Evolutionary conservation across 2,797 vertebrate genomes (phyloP), one percentile per base, ranked within the genome.

Genomic region (Pogoniulus pusillus): DNA sequence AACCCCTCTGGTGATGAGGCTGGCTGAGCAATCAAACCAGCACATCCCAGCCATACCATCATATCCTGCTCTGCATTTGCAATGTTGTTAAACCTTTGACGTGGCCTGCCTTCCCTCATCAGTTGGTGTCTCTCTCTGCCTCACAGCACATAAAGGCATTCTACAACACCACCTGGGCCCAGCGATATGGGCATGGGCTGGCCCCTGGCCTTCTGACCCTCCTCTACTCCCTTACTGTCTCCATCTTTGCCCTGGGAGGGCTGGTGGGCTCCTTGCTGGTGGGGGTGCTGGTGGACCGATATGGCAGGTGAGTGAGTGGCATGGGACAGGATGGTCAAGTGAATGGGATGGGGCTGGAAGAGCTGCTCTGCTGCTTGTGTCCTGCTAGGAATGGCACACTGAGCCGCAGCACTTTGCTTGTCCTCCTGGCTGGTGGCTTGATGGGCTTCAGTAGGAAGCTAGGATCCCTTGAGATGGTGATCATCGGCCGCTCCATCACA

Each of bases 131-230:
- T 78, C 26, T 82, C 90, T 91, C 60, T 82, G 47, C 26, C 62
- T 74, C 71, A 15, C 96, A 99, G 98, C 97, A 98, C 94, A 98
- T 99, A 85, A 99, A 98, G 97, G 95, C 97, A 30, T 99, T 99
- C 97, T 99, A 98, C 95, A 99, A 99, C 0, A 63, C 97, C 82
- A 98, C 98, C 0, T 97, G 98, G 94, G 71, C 95, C 27, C 96
- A 92, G 73, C 94, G 96, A 5, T 97, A 98, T 0, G 96, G 97
- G 14, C 96, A 93, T 0, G 87, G 87, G 77, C 92, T 98, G 80
- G 95, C 94, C 8, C 95, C 97, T 4, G 85, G 93, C 3, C 45
- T 65, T 35, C 91, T 98, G 68, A 98, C 98, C 2, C 72, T 98
- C 49, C 91, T 99, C 65, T 99, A 98, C 85, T 98, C 98, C 4